Conservation (phyloP, 2,113 vertebrate species). For the Daphoenositta chrysoptera region DNA sequence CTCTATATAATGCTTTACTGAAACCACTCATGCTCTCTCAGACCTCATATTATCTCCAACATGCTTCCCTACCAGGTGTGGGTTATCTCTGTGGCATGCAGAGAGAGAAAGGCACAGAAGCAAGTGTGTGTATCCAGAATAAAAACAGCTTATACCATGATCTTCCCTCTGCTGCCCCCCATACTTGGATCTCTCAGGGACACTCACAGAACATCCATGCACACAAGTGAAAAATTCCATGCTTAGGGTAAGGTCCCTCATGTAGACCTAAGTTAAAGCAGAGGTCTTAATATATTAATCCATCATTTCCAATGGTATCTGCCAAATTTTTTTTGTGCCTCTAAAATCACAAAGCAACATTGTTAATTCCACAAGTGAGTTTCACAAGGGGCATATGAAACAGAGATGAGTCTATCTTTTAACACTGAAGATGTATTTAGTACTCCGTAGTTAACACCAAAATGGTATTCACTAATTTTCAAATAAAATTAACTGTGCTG, state of each 20-base stretch:
- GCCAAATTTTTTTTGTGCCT: not conserved
- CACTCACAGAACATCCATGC: not conserved
- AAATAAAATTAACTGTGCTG: constrained; percentile 67
- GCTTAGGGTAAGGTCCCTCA: not conserved
- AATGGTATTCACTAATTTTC: constrained; percentile 68
- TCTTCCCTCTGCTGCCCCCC: not conserved
- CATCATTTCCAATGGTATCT: not conserved
- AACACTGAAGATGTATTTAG: constrained; percentile 33
- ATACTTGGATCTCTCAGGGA: not conserved
- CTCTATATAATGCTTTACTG: not conserved
- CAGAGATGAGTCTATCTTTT: constrained; percentile 32
- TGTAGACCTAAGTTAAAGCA: not conserved
- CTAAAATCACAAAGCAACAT: constrained; percentile 1
- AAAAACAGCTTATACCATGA: not conserved
- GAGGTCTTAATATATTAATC: not conserved
- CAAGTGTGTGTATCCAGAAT: not conserved
- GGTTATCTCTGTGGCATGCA: not conserved
- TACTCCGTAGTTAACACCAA: constrained; percentile 61
- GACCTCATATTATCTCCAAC: not conserved
- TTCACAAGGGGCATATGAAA: not conserved
- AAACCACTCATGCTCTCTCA: not conserved
- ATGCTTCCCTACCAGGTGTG: not conserved
- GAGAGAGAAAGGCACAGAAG: not conserved
- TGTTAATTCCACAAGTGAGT: not conserved
- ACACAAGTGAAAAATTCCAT: not conserved